Evolutionary conservation across 2,797 vertebrate genomes (phyloP).

Genomic region (Distichodus sexfasciatus): DNA sequence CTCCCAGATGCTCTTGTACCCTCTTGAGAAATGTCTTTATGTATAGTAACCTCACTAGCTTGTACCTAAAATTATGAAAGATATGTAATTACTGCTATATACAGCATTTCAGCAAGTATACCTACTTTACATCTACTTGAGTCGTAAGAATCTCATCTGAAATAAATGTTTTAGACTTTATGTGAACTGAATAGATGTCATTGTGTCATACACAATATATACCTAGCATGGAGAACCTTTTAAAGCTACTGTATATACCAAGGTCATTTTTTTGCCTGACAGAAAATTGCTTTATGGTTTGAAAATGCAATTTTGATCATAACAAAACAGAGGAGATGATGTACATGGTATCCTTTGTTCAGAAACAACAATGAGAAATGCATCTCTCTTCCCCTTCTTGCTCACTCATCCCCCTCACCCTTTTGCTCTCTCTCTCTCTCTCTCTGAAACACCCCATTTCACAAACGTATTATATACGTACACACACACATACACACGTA

Average conservation of each 20-base stretch:
- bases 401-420: background rate
- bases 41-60: constrained; percentile 10
- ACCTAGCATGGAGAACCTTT: constrained; percentile 21
- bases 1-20: constrained; percentile 59
- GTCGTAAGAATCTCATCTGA: constrained; percentile 21
- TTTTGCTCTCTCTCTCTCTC: background rate
- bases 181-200: constrained; percentile 24
- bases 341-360: constrained; percentile 32
- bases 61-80: background rate
- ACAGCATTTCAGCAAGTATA: constrained; percentile 14
- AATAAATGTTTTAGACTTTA: constrained; percentile 25
- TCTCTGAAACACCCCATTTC: background rate
- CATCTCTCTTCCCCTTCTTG: constrained; percentile 5
- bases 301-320: constrained; percentile 40
- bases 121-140: constrained; percentile 3
- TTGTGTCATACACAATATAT: constrained; percentile 16
- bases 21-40: constrained; percentile 41
- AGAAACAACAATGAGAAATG: constrained; percentile 21
- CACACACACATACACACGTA: background rate
- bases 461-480: too few relatives aligned
- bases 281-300: constrained; percentile 35
- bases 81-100: constrained; percentile 20
- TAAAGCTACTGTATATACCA: constrained; percentile 28
- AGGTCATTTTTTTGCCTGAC: constrained; percentile 24
- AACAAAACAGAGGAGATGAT: constrained; percentile 20